phyloP scores from a whole-genome alignment of 2,888 invertebrate genomes.

The Stramonita haemastoma region DNA sequence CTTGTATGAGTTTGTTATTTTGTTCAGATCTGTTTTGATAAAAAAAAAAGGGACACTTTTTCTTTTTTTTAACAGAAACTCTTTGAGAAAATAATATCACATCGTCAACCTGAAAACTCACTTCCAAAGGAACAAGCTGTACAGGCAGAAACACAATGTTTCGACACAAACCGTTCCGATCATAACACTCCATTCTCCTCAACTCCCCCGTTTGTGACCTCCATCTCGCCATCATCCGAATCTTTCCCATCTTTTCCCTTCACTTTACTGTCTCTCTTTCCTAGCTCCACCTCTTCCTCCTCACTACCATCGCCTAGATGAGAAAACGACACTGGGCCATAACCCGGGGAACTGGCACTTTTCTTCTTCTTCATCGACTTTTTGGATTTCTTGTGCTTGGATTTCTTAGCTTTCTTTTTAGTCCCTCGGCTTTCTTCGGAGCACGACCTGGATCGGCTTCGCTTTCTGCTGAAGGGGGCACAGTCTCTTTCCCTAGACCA shows the following conservation, averaged over 20 bases:
- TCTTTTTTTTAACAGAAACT: no score
- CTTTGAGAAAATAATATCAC: no score
- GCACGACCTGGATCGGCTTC: not conserved
- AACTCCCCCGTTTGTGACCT: not conserved
- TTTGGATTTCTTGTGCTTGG: slow-evolving; percentile 30
- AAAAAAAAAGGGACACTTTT: no score
- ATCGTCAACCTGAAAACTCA: no score
- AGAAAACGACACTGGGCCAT: not conserved
- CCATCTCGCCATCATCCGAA: not conserved
- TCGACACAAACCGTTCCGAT: not conserved
- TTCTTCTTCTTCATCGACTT: slow-evolving; percentile 9
- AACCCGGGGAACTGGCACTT: not conserved
- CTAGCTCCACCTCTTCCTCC: not conserved
- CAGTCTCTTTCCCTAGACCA: not conserved
- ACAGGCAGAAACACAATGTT: not conserved
- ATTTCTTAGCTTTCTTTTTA: slow-evolving; percentile 12
- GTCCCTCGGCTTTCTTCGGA: not conserved
- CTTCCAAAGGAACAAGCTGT: no score
- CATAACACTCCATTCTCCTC: not conserved
- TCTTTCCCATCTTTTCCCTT: not conserved
- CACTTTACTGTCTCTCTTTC: not conserved
- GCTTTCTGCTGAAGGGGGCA: not conserved
- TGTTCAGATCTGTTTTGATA: no score
- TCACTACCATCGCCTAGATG: not conserved
- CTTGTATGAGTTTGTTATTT: no score